Evolutionary conservation across 2,113 vertebrate genomes (phyloP), one percentile per base, ranked within the genome.

Genomic region (Mixornis gularis): DNA sequence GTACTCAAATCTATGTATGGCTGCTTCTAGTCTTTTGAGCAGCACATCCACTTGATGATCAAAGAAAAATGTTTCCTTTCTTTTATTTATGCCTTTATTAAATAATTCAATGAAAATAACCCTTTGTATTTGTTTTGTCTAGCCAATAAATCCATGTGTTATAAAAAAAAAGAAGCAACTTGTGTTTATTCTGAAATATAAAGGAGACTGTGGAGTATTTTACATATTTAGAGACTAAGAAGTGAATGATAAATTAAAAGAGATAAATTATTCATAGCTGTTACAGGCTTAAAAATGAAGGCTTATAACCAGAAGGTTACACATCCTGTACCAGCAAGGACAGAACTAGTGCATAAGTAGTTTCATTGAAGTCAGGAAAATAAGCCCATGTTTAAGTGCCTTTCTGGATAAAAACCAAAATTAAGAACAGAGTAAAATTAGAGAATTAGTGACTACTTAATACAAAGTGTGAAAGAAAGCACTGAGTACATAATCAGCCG

Each of bases 1-100:
- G 68, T 43, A 60, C 26, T 65, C 46, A 79, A 64, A 79, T 77
- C 21, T 73, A 6, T 66, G 38, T 46, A 79, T 72, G 36, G 3
- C 12, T 85, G 10, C 55, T 90, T 83, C 41, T 68, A 38, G 41
- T 77, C 49, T 87, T 49, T 82, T 87, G 53, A 87, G 44, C 22
- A 64, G 19, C 34, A 21, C 30, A 91, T 29, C 21, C 19, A 41
- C 58, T 89, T 64, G 58, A 74, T 72, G 59, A 86, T 83, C 59
- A 92, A 90, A 88, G 41, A 19, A 69, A 87, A 93, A 87, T 77
- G 25, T 65, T 93, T 71, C 21, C 21, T 80, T 87, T 92, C 16
- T 76, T 85, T 81, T 93, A 72, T 92, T 87, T 85, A 82, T 73
- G 34, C 7, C 9, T 79, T 90, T 85, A 69, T 90, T 93, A 83